phyloP scores from a whole-genome alignment of 37 sponge, comb jelly and placozoan species.

The Crambe crambe region DNA sequence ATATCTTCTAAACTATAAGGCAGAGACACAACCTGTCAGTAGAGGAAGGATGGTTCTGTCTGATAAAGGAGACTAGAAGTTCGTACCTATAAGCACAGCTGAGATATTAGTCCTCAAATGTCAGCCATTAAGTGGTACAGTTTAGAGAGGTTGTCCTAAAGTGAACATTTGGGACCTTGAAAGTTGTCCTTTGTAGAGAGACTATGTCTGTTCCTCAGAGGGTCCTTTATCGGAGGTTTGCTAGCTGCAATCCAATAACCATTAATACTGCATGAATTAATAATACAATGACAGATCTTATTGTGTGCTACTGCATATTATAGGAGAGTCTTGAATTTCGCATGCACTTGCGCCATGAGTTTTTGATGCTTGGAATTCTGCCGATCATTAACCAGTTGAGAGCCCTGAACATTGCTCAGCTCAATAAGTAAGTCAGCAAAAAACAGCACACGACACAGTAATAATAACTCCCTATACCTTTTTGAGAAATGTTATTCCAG shows the following conservation, averaged over 20 bases:
- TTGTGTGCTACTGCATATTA: too few relatives aligned
- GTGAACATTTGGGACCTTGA: too few relatives aligned
- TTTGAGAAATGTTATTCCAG: too few relatives aligned
- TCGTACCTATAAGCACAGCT: background rate
- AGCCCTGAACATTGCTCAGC: slow-evolving; percentile 51
- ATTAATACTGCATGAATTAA: too few relatives aligned
- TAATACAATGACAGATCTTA: too few relatives aligned
- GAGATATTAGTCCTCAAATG: background rate
- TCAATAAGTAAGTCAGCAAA: slow-evolving; percentile 60
- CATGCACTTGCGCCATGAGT: slow-evolving; percentile 80
- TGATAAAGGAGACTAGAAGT: background rate
- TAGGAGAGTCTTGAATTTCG: slow-evolving; percentile 85
- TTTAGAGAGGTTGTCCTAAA: background rate
- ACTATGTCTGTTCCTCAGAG: too few relatives aligned
- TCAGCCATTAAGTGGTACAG: background rate
- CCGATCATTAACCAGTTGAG: slow-evolving; percentile 64
- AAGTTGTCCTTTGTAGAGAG: too few relatives aligned
- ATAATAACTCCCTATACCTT: background rate
- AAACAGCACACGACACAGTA: background rate
- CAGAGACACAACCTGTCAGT: background rate
- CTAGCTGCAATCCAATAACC: too few relatives aligned
- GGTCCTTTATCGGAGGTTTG: too few relatives aligned
- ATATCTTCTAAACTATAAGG: background rate
- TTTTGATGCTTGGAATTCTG: slow-evolving; percentile 75
- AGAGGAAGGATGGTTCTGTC: background rate